Percentiles rank a stretch among this genome's conserved stretches.
These are phyloP conservation scores for Hystrix brachyura DNA, from an alignment of 2,113 vertebrate species.

Conservation along the genomic window DNA sequence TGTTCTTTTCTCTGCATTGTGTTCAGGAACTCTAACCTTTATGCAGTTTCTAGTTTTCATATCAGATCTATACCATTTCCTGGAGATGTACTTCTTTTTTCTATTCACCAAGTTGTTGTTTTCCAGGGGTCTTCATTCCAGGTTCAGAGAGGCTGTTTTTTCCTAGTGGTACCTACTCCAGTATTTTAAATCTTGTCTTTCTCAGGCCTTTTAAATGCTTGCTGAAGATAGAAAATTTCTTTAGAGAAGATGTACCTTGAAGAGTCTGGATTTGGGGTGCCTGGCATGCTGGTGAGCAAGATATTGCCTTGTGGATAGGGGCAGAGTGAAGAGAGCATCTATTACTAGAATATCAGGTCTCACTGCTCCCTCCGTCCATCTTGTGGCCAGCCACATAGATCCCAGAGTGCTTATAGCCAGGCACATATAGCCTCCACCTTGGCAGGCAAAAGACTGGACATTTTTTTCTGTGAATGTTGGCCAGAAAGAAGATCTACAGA, in stretches of 20 bases:
- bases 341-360: background rate
- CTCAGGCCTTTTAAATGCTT: background rate
- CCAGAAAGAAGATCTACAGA: background rate
- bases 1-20: background rate
- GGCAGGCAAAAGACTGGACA: background rate
- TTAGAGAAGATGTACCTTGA: background rate
- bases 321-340: background rate
- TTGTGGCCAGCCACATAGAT: background rate
- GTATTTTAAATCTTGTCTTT: background rate
- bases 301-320: background rate
- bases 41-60: background rate
- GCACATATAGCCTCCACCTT: background rate
- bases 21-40: background rate
- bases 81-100: background rate
- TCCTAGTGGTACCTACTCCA: background rate
- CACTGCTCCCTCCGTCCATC: background rate
- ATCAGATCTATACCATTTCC: background rate
- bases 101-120: background rate
- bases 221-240: background rate
- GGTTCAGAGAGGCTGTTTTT: background rate
- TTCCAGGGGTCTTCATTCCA: background rate
- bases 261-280: background rate
- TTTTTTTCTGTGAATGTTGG: background rate
- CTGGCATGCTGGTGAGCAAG: background rate
- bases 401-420: background rate